Evolutionary conservation across 2,797 vertebrate genomes (phyloP).

Genomic region (Channallabes apus): DNA sequence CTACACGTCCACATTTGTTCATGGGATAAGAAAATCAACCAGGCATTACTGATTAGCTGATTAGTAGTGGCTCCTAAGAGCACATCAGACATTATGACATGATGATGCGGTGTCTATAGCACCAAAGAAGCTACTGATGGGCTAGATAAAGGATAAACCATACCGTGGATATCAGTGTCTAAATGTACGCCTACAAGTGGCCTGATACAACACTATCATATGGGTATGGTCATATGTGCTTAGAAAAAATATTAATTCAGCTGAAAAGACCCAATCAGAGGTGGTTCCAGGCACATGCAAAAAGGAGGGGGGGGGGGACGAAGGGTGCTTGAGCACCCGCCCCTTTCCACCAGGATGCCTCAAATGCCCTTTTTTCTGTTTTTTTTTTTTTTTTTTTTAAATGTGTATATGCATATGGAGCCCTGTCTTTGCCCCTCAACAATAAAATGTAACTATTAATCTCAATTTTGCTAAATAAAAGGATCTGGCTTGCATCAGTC

Average conservation of each 20-base stretch:
- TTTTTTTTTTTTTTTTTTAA: no score
- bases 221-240: not conserved
- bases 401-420: no score
- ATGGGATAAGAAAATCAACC: not conserved
- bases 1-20: not conserved
- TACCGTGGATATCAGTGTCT: not conserved
- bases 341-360: no score
- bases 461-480: no score
- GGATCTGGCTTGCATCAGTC: no score
- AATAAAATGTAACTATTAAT: no score
- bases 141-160: not conserved
- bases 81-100: not conserved
- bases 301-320: no score
- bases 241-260: not conserved
- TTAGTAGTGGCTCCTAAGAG: not conserved
- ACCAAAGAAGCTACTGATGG: not conserved
- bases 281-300: no score
- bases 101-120: not conserved
- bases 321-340: no score
- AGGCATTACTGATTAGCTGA: not conserved
- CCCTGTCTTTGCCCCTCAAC: no score
- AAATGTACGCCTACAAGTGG: not conserved
- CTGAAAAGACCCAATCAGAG: not conserved
- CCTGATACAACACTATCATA: not conserved
- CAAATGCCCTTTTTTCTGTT: no score